phyloP scores from a whole-genome alignment of 2,797 vertebrate species.

The Pempheris klunzingeri region DNA sequence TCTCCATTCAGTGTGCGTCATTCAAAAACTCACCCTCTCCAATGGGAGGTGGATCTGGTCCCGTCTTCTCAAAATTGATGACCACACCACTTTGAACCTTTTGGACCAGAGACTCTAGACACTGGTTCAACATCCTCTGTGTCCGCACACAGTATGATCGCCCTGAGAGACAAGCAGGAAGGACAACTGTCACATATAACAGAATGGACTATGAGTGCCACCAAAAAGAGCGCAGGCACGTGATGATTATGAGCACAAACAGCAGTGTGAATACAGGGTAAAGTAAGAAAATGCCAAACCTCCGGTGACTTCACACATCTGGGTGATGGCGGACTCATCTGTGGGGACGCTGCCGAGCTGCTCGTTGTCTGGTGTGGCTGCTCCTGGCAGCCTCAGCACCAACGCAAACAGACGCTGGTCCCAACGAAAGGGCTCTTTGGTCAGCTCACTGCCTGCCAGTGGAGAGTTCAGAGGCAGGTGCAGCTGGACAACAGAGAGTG shows the following conservation, averaged over 20 bases:
- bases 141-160: slow-evolving; percentile 96
- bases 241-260: background rate
- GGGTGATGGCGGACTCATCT: slow-evolving; percentile 97
- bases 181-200: background rate
- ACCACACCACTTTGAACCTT: slow-evolving; percentile 98
- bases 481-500: slow-evolving; percentile 83
- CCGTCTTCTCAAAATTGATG: slow-evolving; percentile 97
- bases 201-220: background rate
- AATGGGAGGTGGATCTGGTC: slow-evolving; percentile 90
- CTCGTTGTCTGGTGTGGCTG: slow-evolving; percentile 91
- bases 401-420: slow-evolving; percentile 98
- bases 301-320: slow-evolving; percentile 99
- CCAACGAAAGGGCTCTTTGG: slow-evolving; percentile 99
- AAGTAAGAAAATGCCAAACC: slow-evolving; percentile 81
- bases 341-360: slow-evolving; percentile 97
- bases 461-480: slow-evolving; percentile 98
- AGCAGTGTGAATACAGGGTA: background rate
- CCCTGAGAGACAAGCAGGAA: slow-evolving; percentile 78
- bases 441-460: slow-evolving; percentile 96
- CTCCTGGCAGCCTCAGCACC: slow-evolving; percentile 95
- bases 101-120: slow-evolving; percentile 96
- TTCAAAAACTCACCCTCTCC: slow-evolving; percentile 88
- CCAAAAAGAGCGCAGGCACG: background rate
- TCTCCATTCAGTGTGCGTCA: background rate
- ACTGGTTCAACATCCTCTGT: slow-evolving; percentile 97